phyloP scores from a whole-genome alignment of 2,113 vertebrate genomes.

The Lamprotornis superbus region DNA sequence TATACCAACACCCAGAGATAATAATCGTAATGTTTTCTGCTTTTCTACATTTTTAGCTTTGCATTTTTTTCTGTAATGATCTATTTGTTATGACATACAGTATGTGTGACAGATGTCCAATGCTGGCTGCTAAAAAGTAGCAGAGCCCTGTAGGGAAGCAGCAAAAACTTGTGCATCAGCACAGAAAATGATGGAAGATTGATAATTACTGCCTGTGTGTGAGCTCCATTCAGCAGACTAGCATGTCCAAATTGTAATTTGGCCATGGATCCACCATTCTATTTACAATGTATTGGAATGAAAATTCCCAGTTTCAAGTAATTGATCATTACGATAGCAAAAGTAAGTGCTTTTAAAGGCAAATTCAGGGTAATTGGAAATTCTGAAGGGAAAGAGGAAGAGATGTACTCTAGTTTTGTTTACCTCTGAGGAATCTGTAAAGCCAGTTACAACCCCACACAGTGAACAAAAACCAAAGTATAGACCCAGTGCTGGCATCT shows the following conservation, averaged over 20 bases:
- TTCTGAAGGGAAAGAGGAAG: slow-evolving; percentile 15
- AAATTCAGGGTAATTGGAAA: background rate
- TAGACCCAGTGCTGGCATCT: background rate
- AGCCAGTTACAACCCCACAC: background rate
- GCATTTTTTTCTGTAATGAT: slow-evolving; percentile 54
- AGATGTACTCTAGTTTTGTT: background rate
- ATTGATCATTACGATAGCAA: background rate
- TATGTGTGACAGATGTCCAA: slow-evolving; percentile 73
- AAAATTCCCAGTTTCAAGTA: slow-evolving; percentile 2
- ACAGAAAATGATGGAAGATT: slow-evolving; percentile 27
- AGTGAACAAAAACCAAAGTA: background rate
- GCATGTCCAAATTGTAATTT: background rate
- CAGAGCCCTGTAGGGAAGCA: slow-evolving; percentile 53
- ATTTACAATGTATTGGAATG: background rate
- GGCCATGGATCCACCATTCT: background rate
- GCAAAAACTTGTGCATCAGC: slow-evolving; percentile 47
- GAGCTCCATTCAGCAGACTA: background rate
- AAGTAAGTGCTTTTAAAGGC: background rate
- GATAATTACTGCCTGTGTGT: background rate
- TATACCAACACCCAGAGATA: slow-evolving; percentile 33
- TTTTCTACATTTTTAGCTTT: slow-evolving; percentile 43
- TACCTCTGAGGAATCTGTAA: background rate
- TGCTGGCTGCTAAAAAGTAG: slow-evolving; percentile 67
- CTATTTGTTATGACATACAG: slow-evolving; percentile 71
- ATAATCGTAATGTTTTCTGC: slow-evolving; percentile 22